Conservation (phyloP, 2,797 vertebrate genomes). For the Miichthys miiuy region DNA sequence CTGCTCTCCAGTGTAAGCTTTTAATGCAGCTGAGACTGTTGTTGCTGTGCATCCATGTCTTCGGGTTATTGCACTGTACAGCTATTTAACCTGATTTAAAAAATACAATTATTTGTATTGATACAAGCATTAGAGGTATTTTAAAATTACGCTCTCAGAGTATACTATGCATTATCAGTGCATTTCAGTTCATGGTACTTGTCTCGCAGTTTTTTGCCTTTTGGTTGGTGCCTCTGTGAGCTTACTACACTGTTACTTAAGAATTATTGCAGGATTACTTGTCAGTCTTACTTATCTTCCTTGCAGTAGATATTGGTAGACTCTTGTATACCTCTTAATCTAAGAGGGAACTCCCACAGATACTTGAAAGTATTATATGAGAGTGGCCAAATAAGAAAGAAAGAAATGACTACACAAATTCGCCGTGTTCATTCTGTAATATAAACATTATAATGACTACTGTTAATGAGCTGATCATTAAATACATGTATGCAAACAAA, state of each 20-base stretch:
- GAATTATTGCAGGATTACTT: background rate
- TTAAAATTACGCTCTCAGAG: background rate
- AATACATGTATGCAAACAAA: background rate
- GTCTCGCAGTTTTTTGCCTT: background rate
- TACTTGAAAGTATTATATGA: background rate
- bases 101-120: slow-evolving; percentile 5
- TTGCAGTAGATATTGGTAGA: background rate
- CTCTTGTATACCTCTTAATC: background rate
- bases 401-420: background rate
- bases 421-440: background rate
- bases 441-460: background rate
- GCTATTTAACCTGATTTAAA: slow-evolving; percentile 26
- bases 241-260: background rate
- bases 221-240: background rate
- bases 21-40: slow-evolving; percentile 40
- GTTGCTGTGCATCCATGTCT: slow-evolving; percentile 24
- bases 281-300: background rate
- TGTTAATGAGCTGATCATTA: background rate
- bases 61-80: slow-evolving; percentile 19
- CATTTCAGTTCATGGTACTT: background rate
- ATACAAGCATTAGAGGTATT: background rate
- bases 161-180: background rate
- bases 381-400: background rate
- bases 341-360: no score
- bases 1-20: slow-evolving; percentile 44